These are phyloP conservation scores for Thaumetopoea pityocampa DNA, from an alignment of 1,140 invertebrate species.

Conservation along the genomic window DNA sequence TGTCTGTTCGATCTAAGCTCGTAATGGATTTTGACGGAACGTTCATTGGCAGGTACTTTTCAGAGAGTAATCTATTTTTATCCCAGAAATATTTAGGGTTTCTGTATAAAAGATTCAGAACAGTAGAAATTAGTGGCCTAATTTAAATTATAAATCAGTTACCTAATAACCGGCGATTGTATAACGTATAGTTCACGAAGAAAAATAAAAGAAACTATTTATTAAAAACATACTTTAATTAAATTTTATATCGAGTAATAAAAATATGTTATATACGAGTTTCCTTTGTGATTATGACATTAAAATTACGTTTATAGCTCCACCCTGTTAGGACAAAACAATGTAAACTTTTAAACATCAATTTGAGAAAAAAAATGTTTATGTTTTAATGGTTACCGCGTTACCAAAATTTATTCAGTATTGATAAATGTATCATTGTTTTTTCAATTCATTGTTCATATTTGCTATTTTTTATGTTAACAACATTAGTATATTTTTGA, in stretches of 20 bases:
- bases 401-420: slow-evolving; percentile 1
- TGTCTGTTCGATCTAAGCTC: too few species aligned
- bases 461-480: neutral
- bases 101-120: too few species aligned
- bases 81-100: too few species aligned
- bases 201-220: slow-evolving; percentile 10
- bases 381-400: neutral
- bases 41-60: too few species aligned
- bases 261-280: slow-evolving; percentile 21
- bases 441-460: neutral
- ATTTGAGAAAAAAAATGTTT: neutral
- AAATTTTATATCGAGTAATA: slow-evolving; percentile 22
- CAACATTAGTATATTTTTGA: neutral
- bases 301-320: too few species aligned
- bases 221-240: slow-evolving; percentile 26
- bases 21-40: too few species aligned
- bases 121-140: neutral
- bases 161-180: too few species aligned
- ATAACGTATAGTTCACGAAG: neutral
- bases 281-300: slow-evolving; percentile 20
- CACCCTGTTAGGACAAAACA: too few species aligned
- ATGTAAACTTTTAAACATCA: too few species aligned
- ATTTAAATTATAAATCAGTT: too few species aligned
- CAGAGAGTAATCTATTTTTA: too few species aligned
- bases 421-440: neutral